A percentile compares a stretch with the other conserved stretches of the same genome.
Evolutionary conservation across 2,797 vertebrate species (phyloP).

Genomic region (Discoglossus pictus): DNA sequence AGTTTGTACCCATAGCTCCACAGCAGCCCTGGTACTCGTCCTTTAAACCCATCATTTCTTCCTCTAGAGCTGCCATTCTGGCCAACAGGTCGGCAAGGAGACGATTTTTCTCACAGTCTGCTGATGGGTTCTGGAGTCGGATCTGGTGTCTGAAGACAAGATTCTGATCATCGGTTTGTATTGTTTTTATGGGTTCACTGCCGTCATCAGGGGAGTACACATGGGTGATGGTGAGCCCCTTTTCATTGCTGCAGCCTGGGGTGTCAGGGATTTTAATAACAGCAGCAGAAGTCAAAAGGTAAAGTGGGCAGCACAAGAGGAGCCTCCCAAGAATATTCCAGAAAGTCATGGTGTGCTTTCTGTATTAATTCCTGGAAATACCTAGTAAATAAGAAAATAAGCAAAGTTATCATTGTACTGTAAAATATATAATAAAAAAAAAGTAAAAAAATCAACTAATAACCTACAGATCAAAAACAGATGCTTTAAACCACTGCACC

Average conservation of each 20-base stretch:
- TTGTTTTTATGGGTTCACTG: conserved; percentile 70
- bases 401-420: no score
- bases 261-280: neutral
- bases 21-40: conserved; percentile 79
- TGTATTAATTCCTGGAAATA: conserved; percentile 40
- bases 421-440: no score
- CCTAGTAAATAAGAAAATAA: neutral
- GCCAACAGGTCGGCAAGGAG: conserved; percentile 76
- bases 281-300: conserved; percentile 35
- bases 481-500: no score
- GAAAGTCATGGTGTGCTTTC: conserved; percentile 60
- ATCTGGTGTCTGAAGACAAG: conserved; percentile 88
- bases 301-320: conserved; percentile 60
- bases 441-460: no score
- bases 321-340: conserved; percentile 61
- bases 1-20: conserved; percentile 54
- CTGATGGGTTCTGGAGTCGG: conserved; percentile 71
- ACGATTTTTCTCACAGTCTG: conserved; percentile 74
- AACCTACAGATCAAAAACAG: no score
- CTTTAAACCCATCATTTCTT: conserved; percentile 81
- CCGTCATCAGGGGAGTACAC: conserved; percentile 79
- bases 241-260: conserved; percentile 62
- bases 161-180: conserved; percentile 73
- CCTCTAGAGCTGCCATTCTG: conserved; percentile 82
- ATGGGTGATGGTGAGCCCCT: conserved; percentile 83